These are phyloP conservation scores for Orbicella faveolata DNA, from an alignment of 64 coral and sea anemone species.

Conservation along the genomic window DNA sequence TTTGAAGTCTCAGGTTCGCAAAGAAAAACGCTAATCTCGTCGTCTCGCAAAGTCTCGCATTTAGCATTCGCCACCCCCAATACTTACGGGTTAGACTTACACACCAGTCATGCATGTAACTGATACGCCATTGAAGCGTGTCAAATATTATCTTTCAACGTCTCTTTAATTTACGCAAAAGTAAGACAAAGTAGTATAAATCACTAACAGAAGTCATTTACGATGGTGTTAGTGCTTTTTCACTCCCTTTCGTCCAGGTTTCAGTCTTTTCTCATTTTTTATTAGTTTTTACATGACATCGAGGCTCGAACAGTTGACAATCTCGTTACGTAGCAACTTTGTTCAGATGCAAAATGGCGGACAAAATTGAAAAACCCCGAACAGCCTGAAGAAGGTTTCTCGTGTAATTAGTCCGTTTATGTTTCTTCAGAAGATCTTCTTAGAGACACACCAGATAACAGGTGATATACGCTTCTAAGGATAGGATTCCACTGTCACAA, in stretches of 20 bases:
- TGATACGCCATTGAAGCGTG: background rate
- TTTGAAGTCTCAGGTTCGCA: too few relatives aligned
- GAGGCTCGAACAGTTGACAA: conserved; percentile 55
- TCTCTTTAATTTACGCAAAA: too few relatives aligned
- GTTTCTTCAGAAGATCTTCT: background rate
- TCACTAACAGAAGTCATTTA: too few relatives aligned
- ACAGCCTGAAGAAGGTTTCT: background rate
- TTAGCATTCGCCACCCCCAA: background rate
- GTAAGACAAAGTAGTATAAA: too few relatives aligned
- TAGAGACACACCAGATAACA: background rate
- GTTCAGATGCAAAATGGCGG: conserved; percentile 70
- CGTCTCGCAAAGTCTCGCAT: too few relatives aligned
- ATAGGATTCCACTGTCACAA: background rate
- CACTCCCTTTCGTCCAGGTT: too few relatives aligned
- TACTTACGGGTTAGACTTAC: background rate
- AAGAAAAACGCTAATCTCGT: too few relatives aligned
- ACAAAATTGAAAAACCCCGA: conserved; percentile 33
- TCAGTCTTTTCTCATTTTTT: background rate
- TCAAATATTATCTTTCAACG: background rate
- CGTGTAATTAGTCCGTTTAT: background rate
- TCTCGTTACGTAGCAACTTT: conserved; percentile 69
- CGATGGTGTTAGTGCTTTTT: too few relatives aligned
- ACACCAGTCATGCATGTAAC: background rate
- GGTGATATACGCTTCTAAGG: background rate
- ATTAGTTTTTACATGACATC: background rate